Evolutionary conservation across 2,113 vertebrate species (phyloP).

Genomic region (Myodes glareolus): DNA sequence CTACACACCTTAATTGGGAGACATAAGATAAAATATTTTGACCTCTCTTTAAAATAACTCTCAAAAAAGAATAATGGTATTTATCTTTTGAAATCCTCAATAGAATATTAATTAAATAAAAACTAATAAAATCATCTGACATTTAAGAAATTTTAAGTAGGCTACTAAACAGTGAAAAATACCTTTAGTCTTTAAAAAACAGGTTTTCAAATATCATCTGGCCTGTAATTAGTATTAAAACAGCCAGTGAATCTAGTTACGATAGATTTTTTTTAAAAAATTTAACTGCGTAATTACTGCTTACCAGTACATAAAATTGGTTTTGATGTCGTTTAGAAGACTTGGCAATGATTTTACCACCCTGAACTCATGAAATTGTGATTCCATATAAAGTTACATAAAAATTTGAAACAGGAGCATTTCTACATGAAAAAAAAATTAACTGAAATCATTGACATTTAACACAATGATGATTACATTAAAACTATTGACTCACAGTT

Average conservation of each 20-base stretch:
- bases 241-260: slow-evolving; percentile 44
- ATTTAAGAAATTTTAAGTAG: slow-evolving; percentile 68
- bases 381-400: neutral
- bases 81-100: slow-evolving; percentile 59
- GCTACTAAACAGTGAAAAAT: slow-evolving; percentile 37
- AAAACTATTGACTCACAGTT: slow-evolving; percentile 48
- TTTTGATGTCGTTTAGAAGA: slow-evolving; percentile 45
- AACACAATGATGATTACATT: slow-evolving; percentile 49
- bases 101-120: slow-evolving; percentile 68
- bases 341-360: neutral
- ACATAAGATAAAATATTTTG: neutral
- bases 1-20: neutral
- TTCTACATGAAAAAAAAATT: slow-evolving; percentile 41
- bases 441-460: slow-evolving; percentile 68
- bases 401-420: slow-evolving; percentile 56
- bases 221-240: slow-evolving; percentile 63
- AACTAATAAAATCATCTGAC: slow-evolving; percentile 69
- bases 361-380: slow-evolving; percentile 29
- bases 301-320: slow-evolving; percentile 59
- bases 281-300: slow-evolving; percentile 56
- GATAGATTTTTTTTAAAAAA: slow-evolving; percentile 50
- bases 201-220: slow-evolving; percentile 72
- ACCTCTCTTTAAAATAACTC: neutral
- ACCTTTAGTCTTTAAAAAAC: slow-evolving; percentile 41
- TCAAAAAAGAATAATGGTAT: slow-evolving; percentile 70